Base-by-base conservation (phyloP, 2,888 invertebrate genomes). In the Lasiommata megera region DNA sequence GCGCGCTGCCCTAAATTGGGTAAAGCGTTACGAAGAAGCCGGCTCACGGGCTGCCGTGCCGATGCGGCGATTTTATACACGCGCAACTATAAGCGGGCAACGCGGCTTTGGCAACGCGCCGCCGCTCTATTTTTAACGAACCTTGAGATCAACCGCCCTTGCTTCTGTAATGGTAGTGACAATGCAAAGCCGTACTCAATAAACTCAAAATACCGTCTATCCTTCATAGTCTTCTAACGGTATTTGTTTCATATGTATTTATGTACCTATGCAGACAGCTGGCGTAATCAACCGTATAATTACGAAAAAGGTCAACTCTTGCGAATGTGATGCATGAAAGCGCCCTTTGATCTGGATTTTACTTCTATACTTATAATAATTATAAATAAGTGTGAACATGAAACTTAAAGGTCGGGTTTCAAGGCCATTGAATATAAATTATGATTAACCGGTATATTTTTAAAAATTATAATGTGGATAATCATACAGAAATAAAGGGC, bases 61-160 rank as follows among this genome's bases (percentile, higher is more conserved):
- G 68, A 75, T 71, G 70, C 65, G 67, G 67, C 79, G 67, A 67
- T 68, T 72, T 70, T 66, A 66, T 66, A 63, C 62, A 63, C 66
- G 67, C 68, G 80, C 78, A 78, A 79, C 80, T 82, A 84, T 82
- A 86, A 84, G 80, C 80, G 82, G 79, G 76, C 77, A 77, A 74
- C 77, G 75, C 75, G 77, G 79, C 84, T 86, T 84, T 88, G 88
- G 88, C 88, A 89, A 77, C 81, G 80, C 78, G 82, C 86, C 87
- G 82, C 77, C 69, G 79, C 87, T 89, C 87, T 72, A 89, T 89
- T 88, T 88, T 83, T 88, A 87, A 80, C 79, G 76, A 86, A 89
- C 88, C 89, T 88, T 90, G 89, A 86, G 80, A 82, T 73, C 82
- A 83, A 81, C 85, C 83, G 88, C 88, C 88, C 88, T 88, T 89